Conservation (phyloP, 2,113 vertebrate genomes). For the Heterotilapia buettikoferi region DNA sequence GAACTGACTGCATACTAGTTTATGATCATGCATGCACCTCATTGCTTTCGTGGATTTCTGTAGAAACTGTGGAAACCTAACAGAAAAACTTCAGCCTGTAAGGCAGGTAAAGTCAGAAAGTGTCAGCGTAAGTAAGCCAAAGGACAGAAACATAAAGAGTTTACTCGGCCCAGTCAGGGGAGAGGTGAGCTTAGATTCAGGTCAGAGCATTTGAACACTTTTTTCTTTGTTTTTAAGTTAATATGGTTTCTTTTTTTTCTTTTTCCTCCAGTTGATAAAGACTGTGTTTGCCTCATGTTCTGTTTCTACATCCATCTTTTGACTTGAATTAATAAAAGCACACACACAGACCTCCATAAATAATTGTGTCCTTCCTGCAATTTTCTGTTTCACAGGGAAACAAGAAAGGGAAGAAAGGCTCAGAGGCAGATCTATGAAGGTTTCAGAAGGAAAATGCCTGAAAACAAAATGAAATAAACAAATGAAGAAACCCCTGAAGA, state of each 20-base stretch:
- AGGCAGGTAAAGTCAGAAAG: neutral
- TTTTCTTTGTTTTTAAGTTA: neutral
- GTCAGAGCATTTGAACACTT: neutral
- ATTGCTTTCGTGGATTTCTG: neutral
- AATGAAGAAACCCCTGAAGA: conserved; percentile 23
- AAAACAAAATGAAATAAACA: neutral
- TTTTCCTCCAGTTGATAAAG: neutral
- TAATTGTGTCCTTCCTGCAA: neutral
- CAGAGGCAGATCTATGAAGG: conserved; percentile 80
- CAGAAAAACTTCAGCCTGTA: neutral
- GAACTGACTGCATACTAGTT: neutral
- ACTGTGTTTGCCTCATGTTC: neutral
- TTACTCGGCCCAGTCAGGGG: neutral
- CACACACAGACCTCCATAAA: neutral
- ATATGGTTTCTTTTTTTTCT: neutral
- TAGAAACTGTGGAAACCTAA: neutral
- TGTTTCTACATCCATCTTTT: neutral
- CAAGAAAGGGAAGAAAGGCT: conserved; percentile 83
- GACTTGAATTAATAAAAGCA: neutral
- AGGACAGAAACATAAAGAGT: neutral
- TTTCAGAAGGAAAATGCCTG: neutral
- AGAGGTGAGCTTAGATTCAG: neutral
- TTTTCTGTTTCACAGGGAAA: conserved; percentile 74
- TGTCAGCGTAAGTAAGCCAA: neutral
- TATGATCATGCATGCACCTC: neutral